These are phyloP conservation scores for Empis stercorea DNA, from an alignment of 2,888 invertebrate species.

Conservation along the genomic window DNA sequence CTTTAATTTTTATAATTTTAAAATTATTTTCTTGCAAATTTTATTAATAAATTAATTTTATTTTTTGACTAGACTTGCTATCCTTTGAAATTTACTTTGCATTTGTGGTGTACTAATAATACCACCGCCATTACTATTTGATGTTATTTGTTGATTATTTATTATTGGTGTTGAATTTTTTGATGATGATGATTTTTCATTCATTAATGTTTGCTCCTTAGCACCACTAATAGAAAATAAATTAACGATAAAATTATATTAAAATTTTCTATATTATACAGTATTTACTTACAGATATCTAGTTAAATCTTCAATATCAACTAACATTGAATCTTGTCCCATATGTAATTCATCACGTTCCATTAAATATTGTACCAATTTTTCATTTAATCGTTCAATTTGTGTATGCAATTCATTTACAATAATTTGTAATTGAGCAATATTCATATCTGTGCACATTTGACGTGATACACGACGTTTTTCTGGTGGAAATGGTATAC, in stretches of 20 bases:
- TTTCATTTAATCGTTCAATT: conserved; percentile 85
- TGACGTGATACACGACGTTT: conserved; percentile 72
- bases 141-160: neutral
- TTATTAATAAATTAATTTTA: conserved; percentile 2
- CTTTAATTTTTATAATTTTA: too few relatives aligned
- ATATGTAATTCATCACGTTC: conserved; percentile 92
- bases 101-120: conserved; percentile 2
- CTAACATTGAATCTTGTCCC: conserved; percentile 95
- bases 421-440: conserved; percentile 81
- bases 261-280: neutral
- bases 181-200: conserved; percentile 8
- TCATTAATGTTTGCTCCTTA: conserved; percentile 36
- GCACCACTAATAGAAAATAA: conserved; percentile 35
- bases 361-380: conserved; percentile 76
- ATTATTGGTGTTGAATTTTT: conserved; percentile 3
- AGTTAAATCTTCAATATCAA: conserved; percentile 92
- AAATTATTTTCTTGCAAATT: too few relatives aligned
- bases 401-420: conserved; percentile 90
- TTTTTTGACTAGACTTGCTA: conserved; percentile 17
- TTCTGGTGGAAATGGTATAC: conserved; percentile 69
- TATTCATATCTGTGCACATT: conserved; percentile 82
- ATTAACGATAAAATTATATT: neutral
- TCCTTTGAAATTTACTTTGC: conserved; percentile 15
- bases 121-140: neutral
- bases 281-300: conserved; percentile 60